A percentile compares a stretch with the other conserved stretches of the same genome.
phyloP scores from a whole-genome alignment of 92 coral and sea anemone species.

The Siderastrea radians region DNA sequence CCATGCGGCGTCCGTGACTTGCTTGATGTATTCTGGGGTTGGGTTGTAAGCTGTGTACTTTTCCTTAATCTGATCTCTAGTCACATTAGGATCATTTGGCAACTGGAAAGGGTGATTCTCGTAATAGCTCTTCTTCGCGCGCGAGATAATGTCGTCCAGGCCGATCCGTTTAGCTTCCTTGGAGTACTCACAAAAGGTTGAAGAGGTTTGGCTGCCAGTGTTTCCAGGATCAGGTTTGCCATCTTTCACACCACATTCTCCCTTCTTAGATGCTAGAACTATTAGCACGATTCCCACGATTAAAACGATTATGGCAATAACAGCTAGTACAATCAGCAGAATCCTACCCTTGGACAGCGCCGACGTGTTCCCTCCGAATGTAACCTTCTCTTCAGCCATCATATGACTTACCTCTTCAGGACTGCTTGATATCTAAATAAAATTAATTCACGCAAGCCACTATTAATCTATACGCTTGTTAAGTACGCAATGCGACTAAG shows the following conservation, averaged over 20 bases:
- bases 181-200: conserved; percentile 65
- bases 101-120: conserved; percentile 66
- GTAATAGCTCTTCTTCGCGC: conserved; percentile 67
- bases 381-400: neutral
- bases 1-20: conserved; percentile 81
- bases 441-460: neutral
- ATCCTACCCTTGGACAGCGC: neutral
- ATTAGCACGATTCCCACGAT: conserved; percentile 79
- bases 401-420: neutral
- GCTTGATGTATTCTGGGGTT: conserved; percentile 69
- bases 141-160: conserved; percentile 63
- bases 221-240: neutral
- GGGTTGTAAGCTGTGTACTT: conserved; percentile 83
- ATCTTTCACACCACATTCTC: neutral
- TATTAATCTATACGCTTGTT: neutral
- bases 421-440: neutral
- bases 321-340: too few relatives aligned
- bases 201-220: neutral
- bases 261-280: conserved; percentile 57
- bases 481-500: neutral
- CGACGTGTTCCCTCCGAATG: neutral
- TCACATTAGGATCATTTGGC: conserved; percentile 65
- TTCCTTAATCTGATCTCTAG: conserved; percentile 45
- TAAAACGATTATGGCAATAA: conserved; percentile 46
- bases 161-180: conserved; percentile 80